Evolutionary conservation across 2,113 vertebrate genomes (phyloP), one percentile per base, ranked within the genome.

Genomic region (Cebidichthys violaceus): DNA sequence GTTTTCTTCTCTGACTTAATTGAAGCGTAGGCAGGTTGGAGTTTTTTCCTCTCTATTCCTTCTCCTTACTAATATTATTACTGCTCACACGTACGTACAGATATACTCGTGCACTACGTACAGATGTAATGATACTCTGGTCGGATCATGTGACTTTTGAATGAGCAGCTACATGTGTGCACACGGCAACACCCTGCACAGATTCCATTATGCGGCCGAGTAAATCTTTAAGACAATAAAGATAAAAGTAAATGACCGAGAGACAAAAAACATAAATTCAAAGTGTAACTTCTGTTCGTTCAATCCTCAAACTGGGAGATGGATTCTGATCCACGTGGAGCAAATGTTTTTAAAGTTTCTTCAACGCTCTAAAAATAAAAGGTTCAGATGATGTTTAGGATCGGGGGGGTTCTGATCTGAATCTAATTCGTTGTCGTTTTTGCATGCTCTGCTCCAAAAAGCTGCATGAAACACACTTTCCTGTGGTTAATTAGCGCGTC

Each of bases 1-100:
- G 39, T 87, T 88, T 81, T 84, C 72, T n/a, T 88, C 88, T 78
- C 89, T 72, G 87, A 74, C 84, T 82, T 92, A 92, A 93, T 90
- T 90, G 79, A 80, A 66, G 85, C 82, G 87, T 90, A 73, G 89
- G 89, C 74, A 82, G 81, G 33, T 86, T 54, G 57, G 57, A 57
- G 10, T 0, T 22, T 69, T 84, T 85, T 74, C 15, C 37, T 9
- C 11, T 65, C 31, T 10, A 3, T 31, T 61, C 22, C 22, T 65
- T 43, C 2, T 27, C 39, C 47, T 70, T 27, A 33, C 33, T 47
- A 18, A 6, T 24, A 52, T 62, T 14, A 22, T 20, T 1, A 18
- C 2, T 61, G 67, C 50, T 27, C 13, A 11, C 31, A 9, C 22
- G 33, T 17, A 1, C 35, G 22, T 24, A 11, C 20, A 0, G 35